Base-by-base conservation (phyloP, 1,140 invertebrate species). In the Trialeurodes vaporariorum region DNA sequence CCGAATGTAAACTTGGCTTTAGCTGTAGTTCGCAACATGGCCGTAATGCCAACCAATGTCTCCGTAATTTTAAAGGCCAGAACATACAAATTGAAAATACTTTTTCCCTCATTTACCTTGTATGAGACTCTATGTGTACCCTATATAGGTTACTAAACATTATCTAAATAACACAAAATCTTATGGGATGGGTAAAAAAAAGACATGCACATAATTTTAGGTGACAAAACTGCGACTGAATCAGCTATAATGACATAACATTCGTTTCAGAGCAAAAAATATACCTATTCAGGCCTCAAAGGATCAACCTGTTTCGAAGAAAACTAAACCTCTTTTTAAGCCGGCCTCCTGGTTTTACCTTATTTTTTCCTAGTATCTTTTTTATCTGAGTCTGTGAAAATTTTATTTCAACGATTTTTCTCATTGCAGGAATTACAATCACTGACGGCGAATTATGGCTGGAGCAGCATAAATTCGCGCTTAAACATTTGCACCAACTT, bases 371-470 rank as follows among this genome's bases (percentile, higher is more conserved):
- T 9, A 22, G 22, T 22, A 61, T 11, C 9, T 11, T 61, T 11
- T 25, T 61, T 22, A 61, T 5, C 5, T 11, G 5, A 61, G 22
- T 58, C 25, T 27, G 27, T 9, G 27, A 9, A 27, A 25, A 27
- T 49, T 49, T 64, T 64, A 34, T 12, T 64, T 2, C 1, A n/a
- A 11, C 49, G 12, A 49, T 61, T 34, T 67, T 40, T 34, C 67
- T 70, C 65, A 73, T 68, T 72, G 23, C 59, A 85, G 84, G 89
- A 26, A 87, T 92, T 24, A 90, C 90, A 0, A 89, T 86, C 76
- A 85, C 85, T 0, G 89, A 93, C 68, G 90, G 91, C 0, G 72
- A 81, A 11, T 73, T 86, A 2, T 94, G 92, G 91, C 81, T 80
- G 62, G 85, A 88, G 70, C 87, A 93, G 70, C 81, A 91, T 59